These are phyloP conservation scores for Onychostoma macrolepis DNA, from an alignment of 2,113 vertebrate species.

Conservation along the genomic window DNA sequence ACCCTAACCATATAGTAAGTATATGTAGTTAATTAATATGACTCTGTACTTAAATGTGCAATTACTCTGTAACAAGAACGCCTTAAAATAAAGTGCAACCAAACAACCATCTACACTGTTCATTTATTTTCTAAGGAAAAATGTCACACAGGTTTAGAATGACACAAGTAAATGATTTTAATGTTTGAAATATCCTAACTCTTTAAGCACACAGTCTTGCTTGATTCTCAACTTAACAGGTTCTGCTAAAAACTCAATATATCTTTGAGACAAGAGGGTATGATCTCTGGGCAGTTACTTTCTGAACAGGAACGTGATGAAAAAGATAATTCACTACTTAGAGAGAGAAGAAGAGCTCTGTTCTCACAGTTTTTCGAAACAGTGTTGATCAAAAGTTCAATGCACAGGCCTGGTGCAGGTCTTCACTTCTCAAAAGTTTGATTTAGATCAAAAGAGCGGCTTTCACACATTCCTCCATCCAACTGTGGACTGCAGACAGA, in stretches of 20 bases:
- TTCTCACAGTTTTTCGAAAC: constrained; percentile 17
- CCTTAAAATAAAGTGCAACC: too few relatives aligned
- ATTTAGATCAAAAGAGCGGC: constrained; percentile 27
- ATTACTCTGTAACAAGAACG: too few relatives aligned
- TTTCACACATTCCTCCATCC: not conserved
- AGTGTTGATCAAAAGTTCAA: constrained; percentile 36
- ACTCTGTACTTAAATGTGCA: too few relatives aligned
- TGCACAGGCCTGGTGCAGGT: not conserved
- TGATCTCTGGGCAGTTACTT: not conserved
- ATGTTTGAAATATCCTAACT: not conserved
- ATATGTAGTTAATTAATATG: too few relatives aligned
- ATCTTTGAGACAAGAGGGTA: not conserved
- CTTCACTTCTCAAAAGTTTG: constrained; percentile 23
- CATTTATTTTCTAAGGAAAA: not conserved
- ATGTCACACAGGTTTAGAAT: not conserved
- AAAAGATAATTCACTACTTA: constrained; percentile 24
- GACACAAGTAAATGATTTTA: not conserved
- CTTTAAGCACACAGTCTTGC: not conserved
- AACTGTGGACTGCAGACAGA: constrained; percentile 23
- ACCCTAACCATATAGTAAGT: too few relatives aligned
- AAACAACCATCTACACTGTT: too few relatives aligned
- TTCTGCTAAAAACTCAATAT: constrained; percentile 4
- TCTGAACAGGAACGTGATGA: constrained; percentile 3
- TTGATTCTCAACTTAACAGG: not conserved
- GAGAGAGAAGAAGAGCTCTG: constrained; percentile 9